Conservation (phyloP, 1,140 invertebrate genomes). For the Diorhabda elongata region DNA sequence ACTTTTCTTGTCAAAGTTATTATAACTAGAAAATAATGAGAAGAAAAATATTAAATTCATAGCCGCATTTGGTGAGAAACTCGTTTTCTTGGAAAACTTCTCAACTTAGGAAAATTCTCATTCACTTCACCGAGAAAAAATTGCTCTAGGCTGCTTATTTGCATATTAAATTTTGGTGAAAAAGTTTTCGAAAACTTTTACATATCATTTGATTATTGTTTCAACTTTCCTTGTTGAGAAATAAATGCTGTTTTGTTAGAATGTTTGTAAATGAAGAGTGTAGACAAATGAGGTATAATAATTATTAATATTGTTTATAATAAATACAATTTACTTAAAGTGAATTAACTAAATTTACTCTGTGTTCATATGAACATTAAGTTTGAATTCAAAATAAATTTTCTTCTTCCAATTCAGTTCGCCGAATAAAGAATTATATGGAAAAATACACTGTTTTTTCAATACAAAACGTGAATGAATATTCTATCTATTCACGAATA, state of each 20-base stretch:
- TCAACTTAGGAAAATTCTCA: conserved; percentile 1
- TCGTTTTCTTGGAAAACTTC: not conserved
- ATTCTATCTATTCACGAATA: too few relatives aligned
- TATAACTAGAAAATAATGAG: conserved; percentile 1
- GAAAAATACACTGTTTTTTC: too few relatives aligned
- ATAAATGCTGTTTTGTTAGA: conserved; percentile 1
- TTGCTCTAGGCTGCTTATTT: conserved; percentile 2
- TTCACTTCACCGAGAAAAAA: not conserved
- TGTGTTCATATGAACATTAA: too few relatives aligned
- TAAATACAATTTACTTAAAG: too few relatives aligned
- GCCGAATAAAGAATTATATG: too few relatives aligned
- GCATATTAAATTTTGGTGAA: conserved; percentile 2
- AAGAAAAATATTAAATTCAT: not conserved
- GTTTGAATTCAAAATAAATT: too few relatives aligned
- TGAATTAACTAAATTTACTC: too few relatives aligned
- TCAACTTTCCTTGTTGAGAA: conserved; percentile 2
- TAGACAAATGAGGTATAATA: too few relatives aligned
- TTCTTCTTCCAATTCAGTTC: too few relatives aligned
- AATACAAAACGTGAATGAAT: too few relatives aligned
- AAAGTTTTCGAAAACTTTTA: not conserved
- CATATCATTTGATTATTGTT: conserved; percentile 3
- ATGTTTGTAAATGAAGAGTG: too few relatives aligned
- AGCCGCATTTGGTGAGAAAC: not conserved
- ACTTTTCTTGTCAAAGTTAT: not conserved
- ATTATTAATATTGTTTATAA: too few relatives aligned